Evolutionary conservation across 2,797 vertebrate species (phyloP).

Genomic region (Cynodonichthys magdalenae): DNA sequence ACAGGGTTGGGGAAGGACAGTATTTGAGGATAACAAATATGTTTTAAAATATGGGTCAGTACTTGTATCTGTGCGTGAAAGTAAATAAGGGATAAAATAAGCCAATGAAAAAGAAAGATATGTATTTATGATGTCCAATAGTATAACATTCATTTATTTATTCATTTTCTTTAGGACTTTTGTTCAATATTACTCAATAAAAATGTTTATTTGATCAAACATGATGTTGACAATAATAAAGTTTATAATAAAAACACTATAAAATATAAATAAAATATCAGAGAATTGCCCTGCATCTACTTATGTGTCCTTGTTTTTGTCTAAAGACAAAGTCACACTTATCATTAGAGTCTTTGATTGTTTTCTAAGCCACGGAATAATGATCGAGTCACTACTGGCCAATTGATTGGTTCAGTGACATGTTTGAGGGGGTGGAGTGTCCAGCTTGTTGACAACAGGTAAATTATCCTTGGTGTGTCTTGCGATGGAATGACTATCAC

Average conservation of each 20-base stretch:
- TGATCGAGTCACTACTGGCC: slow-evolving; percentile 52
- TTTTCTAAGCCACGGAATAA: slow-evolving; percentile 51
- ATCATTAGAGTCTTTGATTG: slow-evolving; percentile 59
- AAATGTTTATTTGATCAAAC: no score
- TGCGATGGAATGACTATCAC: slow-evolving; percentile 6
- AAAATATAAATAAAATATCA: background rate
- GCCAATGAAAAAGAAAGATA: background rate
- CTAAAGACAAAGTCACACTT: slow-evolving; percentile 54
- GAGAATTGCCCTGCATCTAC: background rate
- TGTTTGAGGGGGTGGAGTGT: slow-evolving; percentile 13
- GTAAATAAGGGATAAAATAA: background rate
- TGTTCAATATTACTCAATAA: no score
- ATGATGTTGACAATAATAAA: no score
- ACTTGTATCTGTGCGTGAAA: background rate
- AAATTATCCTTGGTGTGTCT: background rate
- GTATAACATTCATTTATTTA: no score
- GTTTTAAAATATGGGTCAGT: background rate
- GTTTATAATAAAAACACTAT: no score
- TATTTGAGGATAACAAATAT: no score
- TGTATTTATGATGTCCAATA: background rate
- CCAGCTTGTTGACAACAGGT: slow-evolving; percentile 11
- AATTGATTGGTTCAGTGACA: slow-evolving; percentile 48
- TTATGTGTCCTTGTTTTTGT: slow-evolving; percentile 44
- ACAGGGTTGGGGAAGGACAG: no score
- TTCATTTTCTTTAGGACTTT: no score